Evolutionary conservation across 2,113 vertebrate species (phyloP).

Genomic region (Ancistrus triradiatus): DNA sequence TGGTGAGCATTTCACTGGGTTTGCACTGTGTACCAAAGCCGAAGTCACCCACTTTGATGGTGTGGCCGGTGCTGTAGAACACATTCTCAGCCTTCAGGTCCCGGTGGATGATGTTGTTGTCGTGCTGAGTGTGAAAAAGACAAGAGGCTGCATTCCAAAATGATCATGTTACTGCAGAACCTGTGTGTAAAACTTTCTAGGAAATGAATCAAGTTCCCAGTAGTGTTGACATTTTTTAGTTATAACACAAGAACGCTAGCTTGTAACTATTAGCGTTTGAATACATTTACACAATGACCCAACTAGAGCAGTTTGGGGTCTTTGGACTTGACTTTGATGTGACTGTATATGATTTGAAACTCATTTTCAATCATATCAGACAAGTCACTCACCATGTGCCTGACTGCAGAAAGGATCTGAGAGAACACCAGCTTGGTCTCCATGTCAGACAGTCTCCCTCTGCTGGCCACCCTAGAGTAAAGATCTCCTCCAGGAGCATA

Average conservation of each 20-base stretch:
- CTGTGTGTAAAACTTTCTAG: neutral
- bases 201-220: too few relatives aligned
- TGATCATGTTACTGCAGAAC: neutral
- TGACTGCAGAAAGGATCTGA: slow-evolving; percentile 67
- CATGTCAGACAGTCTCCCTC: slow-evolving; percentile 64
- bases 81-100: slow-evolving; percentile 74
- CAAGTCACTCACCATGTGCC: slow-evolving; percentile 64
- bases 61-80: slow-evolving; percentile 65
- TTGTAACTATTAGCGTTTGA: too few relatives aligned
- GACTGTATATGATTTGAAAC: too few relatives aligned
- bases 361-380: too few relatives aligned
- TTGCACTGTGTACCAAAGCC: slow-evolving; percentile 63
- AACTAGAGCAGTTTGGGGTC: too few relatives aligned
- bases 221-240: too few relatives aligned
- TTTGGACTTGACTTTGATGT: too few relatives aligned
- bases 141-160: neutral
- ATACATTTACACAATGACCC: too few relatives aligned
- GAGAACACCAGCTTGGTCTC: slow-evolving; percentile 68
- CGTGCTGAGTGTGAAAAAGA: slow-evolving; percentile 59
- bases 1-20: slow-evolving; percentile 56
- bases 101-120: slow-evolving; percentile 68
- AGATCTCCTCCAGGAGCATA: slow-evolving; percentile 68
- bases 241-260: too few relatives aligned
- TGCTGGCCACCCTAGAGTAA: slow-evolving; percentile 63
- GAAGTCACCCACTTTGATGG: slow-evolving; percentile 73